Base-by-base conservation (phyloP, 2,797 vertebrate species). In the Pipistrellus pygmaeus region DNA sequence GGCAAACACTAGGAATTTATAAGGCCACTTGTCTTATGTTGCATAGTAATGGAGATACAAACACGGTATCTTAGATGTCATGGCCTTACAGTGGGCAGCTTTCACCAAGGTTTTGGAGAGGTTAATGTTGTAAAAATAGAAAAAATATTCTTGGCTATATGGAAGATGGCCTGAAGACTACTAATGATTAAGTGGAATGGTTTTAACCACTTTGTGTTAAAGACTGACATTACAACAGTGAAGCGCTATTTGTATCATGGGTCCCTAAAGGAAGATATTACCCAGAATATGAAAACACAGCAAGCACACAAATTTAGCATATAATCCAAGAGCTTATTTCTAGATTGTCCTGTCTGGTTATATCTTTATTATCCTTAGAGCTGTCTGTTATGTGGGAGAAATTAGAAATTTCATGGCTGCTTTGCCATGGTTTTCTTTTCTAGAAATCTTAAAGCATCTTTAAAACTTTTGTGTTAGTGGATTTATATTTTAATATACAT, bases 21-120 rank as follows among this genome's bases (percentile, higher is more conserved):
- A 88, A 94, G 93, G 55, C 94, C 44, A 20, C 82, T 62, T 8
- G 72, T 83, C 68, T 75, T 81, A 15, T 5, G 73, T 90, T 77
- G 84, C 91, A 93, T 95, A 91, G 96, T 64, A 51, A 88, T 73
- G 90, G 93, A 96, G 94, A 98, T 97, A 97, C 97, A 97, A 95
- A 77, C 91, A 92, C 93, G 95, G 96, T 97, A 92, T 94, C 62
- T 91, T 94, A 69, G 80, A 68, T 80, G 85, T 66, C 92, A 62
- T 90, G 96, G 93, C 88, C 93, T 97, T 96, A 95, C 85, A 96
- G 91, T 30, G 72, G 66, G 18, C 32, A 80, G 92, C 21, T 92
- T 78, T 90, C 76, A 48, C 66, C 30, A 38, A 48, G 41, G 27
- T 27, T 95, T 92, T 90, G 13, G 13, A 95, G 90, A 85, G 55